A percentile compares a stretch with the other conserved stretches of the same genome.
Evolutionary conservation across 2,797 vertebrate genomes (phyloP).

Genomic region (Melanotaenia trifasciata): DNA sequence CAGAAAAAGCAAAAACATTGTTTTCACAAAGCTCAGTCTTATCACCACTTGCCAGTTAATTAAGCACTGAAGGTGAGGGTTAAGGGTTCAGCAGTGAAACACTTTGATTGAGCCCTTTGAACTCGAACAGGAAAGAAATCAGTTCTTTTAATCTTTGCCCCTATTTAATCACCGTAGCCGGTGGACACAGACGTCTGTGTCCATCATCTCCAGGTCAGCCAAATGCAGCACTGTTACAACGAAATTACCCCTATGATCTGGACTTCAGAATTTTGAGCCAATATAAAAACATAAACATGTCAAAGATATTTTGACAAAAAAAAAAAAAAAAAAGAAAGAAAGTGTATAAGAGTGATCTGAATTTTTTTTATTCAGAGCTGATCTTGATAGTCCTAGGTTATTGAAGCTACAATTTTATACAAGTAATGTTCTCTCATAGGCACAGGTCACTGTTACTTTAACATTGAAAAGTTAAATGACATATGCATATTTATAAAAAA

Average conservation of each 20-base stretch:
- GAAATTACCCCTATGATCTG: conserved; percentile 63
- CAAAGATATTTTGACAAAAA: conserved; percentile 15
- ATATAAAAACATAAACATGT: conserved; percentile 70
- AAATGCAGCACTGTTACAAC: conserved; percentile 59
- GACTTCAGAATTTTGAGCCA: conserved; percentile 55
- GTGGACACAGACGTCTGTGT: conserved; percentile 64
- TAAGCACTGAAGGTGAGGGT: conserved; percentile 56
- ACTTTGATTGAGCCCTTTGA: conserved; percentile 76
- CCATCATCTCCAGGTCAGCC: conserved; percentile 69
- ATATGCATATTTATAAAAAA: conserved; percentile 8
- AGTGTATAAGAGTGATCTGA: conserved; percentile 18
- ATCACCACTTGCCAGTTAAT: conserved; percentile 64
- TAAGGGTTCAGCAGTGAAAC: conserved; percentile 62
- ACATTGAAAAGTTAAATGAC: conserved; percentile 38
- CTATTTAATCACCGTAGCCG: conserved; percentile 68
- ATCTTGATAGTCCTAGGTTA: conserved; percentile 59
- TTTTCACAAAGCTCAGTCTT: conserved; percentile 51
- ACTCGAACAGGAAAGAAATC: conserved; percentile 69
- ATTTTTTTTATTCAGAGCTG: conserved; percentile 53
- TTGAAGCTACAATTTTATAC: conserved; percentile 50
- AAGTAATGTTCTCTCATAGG: conserved; percentile 65
- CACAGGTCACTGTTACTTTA: conserved; percentile 57
- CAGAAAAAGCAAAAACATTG: conserved; percentile 26
- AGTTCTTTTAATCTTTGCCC: conserved; percentile 64
- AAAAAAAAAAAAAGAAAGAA: too few relatives aligned